A percentile compares a stretch with the other conserved stretches of the same genome.
Evolutionary conservation across 2,113 vertebrate genomes (phyloP).

Genomic region (Bombycilla garrulus): DNA sequence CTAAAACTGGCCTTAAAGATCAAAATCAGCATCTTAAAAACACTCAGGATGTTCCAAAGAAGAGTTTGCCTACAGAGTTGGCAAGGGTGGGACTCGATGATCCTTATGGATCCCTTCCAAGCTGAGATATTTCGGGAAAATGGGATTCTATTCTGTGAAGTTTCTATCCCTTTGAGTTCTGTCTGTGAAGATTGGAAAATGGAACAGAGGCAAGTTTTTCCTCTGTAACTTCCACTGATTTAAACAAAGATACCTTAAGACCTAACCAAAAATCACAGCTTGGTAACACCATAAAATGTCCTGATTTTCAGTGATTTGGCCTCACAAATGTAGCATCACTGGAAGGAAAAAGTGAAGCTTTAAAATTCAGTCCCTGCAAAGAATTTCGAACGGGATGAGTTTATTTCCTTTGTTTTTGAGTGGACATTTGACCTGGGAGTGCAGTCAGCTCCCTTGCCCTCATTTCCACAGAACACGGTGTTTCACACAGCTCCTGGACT

Average conservation of each 20-base stretch:
- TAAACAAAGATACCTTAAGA: neutral
- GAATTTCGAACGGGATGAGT: fast-evolving
- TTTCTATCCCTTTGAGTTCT: neutral
- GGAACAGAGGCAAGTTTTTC: neutral
- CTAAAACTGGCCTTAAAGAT: neutral
- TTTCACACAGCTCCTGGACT: neutral
- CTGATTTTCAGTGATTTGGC: neutral
- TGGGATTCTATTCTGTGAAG: neutral
- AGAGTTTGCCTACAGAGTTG: neutral
- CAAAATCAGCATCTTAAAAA: neutral
- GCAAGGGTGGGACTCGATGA: fast-evolving
- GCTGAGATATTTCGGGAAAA: neutral
- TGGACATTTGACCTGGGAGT: neutral
- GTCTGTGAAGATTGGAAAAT: neutral
- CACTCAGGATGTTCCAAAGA: neutral
- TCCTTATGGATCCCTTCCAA: neutral
- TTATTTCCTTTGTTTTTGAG: neutral
- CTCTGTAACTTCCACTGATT: neutral
- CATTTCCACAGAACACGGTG: neutral
- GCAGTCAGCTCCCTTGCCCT: neutral
- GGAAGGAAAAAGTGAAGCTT: neutral
- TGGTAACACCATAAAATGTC: neutral
- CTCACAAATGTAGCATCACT: neutral
- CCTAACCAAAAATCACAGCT: neutral
- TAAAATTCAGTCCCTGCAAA: neutral